A percentile compares a stretch with the other conserved stretches of the same genome.
These are phyloP conservation scores for Volucella bombylans DNA, from an alignment of 2,888 invertebrate genomes.

Conservation along the genomic window DNA sequence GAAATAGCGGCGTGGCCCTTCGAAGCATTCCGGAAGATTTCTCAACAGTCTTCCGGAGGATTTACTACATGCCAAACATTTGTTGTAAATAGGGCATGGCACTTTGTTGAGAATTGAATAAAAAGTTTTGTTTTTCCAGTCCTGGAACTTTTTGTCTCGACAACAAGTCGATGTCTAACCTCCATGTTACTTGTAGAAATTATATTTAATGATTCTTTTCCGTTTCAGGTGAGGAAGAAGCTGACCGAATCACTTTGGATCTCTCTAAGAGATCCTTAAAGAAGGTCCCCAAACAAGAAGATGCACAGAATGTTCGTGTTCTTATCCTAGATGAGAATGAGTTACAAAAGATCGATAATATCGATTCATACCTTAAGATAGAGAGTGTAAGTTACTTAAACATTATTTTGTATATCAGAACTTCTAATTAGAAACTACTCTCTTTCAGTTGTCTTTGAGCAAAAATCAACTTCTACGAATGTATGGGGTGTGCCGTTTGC, in stretches of 20 bases:
- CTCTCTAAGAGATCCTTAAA: slow-evolving; percentile 91
- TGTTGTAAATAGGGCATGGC: too few relatives aligned
- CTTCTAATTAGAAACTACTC: not conserved
- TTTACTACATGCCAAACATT: too few relatives aligned
- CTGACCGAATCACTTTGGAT: slow-evolving; percentile 85
- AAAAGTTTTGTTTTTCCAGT: too few relatives aligned
- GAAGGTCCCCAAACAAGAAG: slow-evolving; percentile 89
- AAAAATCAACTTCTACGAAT: slow-evolving; percentile 93
- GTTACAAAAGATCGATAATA: slow-evolving; percentile 92
- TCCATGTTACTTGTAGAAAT: not conserved
- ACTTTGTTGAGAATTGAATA: too few relatives aligned
- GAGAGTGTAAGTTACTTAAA: slow-evolving; percentile 85
- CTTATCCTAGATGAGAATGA: slow-evolving; percentile 93
- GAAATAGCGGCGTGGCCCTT: too few relatives aligned
- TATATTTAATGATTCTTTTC: slow-evolving; percentile 3
- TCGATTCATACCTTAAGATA: slow-evolving; percentile 90
- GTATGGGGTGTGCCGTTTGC: slow-evolving; percentile 92
- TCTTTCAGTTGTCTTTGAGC: slow-evolving; percentile 89
- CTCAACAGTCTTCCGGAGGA: too few relatives aligned
- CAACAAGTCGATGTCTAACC: too few relatives aligned
- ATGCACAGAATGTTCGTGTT: slow-evolving; percentile 87
- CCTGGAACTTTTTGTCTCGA: too few relatives aligned
- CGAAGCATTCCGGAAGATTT: too few relatives aligned
- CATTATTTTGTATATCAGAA: not conserved
- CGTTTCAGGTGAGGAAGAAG: slow-evolving; percentile 80